These are phyloP conservation scores for Xanthorhoe designata DNA, from an alignment of 2,888 invertebrate genomes.

Conservation along the genomic window DNA sequence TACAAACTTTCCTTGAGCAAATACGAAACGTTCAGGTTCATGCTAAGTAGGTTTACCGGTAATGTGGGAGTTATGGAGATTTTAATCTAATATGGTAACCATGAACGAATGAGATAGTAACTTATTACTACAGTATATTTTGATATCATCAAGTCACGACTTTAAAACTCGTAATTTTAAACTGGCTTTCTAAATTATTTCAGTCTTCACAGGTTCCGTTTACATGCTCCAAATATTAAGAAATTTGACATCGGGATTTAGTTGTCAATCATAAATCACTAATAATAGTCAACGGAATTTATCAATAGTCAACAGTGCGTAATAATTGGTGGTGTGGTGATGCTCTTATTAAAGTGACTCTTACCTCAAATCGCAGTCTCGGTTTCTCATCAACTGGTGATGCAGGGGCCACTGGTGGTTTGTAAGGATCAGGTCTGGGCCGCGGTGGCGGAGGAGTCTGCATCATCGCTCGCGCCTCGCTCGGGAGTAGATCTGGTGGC, in stretches of 20 bases:
- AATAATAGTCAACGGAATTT: no score
- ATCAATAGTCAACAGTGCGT: no score
- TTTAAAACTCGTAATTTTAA: constrained; percentile 42
- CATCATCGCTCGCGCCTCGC: constrained; percentile 82
- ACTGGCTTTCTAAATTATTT: constrained; percentile 55
- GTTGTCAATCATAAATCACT: no score
- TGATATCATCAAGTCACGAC: constrained; percentile 63
- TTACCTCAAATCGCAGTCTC: constrained; percentile 77
- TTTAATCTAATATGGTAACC: constrained; percentile 29
- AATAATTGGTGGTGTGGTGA: neutral
- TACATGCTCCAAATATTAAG: no score
- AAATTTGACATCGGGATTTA: no score
- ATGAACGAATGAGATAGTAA: no score
- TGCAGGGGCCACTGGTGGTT: constrained; percentile 50
- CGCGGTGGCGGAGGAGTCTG: constrained; percentile 60
- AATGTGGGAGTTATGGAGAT: constrained; percentile 32
- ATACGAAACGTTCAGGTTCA: constrained; percentile 31
- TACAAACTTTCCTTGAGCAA: constrained; percentile 34
- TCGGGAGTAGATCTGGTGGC: constrained; percentile 87
- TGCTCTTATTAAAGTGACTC: constrained; percentile 38
- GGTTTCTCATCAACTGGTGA: constrained; percentile 67
- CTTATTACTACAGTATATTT: constrained; percentile 32
- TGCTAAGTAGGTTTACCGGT: constrained; percentile 28
- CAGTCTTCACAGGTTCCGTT: neutral
- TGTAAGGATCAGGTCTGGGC: constrained; percentile 50